These are phyloP conservation scores for Coreoperca whiteheadi DNA, from an alignment of 2,113 vertebrate genomes.

Conservation along the genomic window DNA sequence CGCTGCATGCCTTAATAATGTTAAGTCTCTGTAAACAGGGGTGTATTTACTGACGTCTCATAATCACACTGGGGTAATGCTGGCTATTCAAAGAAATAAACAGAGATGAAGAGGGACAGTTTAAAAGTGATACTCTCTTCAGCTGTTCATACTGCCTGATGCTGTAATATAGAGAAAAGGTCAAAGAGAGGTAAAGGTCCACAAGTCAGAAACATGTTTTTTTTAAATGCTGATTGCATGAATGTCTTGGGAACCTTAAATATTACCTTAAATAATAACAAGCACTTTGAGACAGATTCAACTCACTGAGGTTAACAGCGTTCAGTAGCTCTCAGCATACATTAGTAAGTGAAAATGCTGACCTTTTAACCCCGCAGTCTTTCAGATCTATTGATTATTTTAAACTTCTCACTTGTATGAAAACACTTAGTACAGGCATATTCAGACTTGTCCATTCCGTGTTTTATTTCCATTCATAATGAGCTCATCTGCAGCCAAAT, in stretches of 20 bases:
- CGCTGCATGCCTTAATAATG: constrained; percentile 52
- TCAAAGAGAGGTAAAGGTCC: constrained; percentile 5
- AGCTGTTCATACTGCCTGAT: not conserved
- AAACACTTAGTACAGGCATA: constrained; percentile 11
- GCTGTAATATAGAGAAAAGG: not conserved
- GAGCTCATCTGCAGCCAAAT: constrained; percentile 54
- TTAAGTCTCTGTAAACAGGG: constrained; percentile 60
- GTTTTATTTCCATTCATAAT: constrained; percentile 37
- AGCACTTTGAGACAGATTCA: constrained; percentile 20
- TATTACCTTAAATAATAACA: constrained; percentile 14
- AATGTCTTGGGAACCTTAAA: constrained; percentile 6
- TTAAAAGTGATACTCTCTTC: not conserved
- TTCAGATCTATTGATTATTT: constrained; percentile 44
- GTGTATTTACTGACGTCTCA: constrained; percentile 55
- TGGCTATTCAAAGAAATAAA: constrained; percentile 46
- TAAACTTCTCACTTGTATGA: constrained; percentile 4
- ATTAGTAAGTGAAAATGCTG: constrained; percentile 32
- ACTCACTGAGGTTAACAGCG: constrained; percentile 10
- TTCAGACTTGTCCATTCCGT: constrained; percentile 17
- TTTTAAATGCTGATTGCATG: constrained; percentile 8
- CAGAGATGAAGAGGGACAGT: constrained; percentile 28
- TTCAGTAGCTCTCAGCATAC: constrained; percentile 5
- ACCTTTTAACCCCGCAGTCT: constrained; percentile 29
- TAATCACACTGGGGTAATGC: constrained; percentile 27
- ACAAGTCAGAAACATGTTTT: not conserved